Evolutionary conservation across 2,797 vertebrate genomes (phyloP), one percentile per base, ranked within the genome.

Genomic region (Chelon auratus): DNA sequence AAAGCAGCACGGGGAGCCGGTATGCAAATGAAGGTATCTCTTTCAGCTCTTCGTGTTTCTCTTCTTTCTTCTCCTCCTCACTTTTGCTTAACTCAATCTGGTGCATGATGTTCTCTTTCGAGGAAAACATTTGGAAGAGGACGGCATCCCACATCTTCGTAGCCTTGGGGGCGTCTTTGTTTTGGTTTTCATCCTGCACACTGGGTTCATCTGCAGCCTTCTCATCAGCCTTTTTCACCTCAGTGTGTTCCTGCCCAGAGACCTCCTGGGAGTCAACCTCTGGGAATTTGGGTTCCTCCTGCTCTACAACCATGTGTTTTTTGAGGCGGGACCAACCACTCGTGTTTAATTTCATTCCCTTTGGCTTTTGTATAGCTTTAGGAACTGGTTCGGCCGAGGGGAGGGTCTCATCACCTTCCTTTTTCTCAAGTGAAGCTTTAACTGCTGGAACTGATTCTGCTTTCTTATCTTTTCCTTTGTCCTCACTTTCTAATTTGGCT

Each of bases 111-210:
- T 13, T 96, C 55, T 95, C 93, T 77, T 95, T 94, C 2, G 89
- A 88, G 60, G 96, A 88, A 0, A 96, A 94, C 95, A 97, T 92
- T 51, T 96, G 96, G 85, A 98, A 97, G 45, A 99, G 94, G 67
- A 98, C 92, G 0, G 97, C 96, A 0, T 99, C 95, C 98, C 98
- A 99, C 95, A 98, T 96, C 84, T 94, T 95, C 0, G 86, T 91
- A 42, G 95, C 95, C 52, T 93, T 93, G 0, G 95, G 95, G 60
- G 91, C 1, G 4, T 84, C 90, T 76, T 71, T 75, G 59, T 22
- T 63, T 51, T 83, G 67, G 20, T 39, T 81, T 24, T 80, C 59
- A 10, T 77, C 65, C 58, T 66, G 68, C 53, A 18, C 5, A 3
- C 0, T 68, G 0, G 72, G 5, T 18, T 30, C 17, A 3, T 54